These are phyloP conservation scores for Heterocephalus glaber DNA, from an alignment of 2,113 vertebrate genomes.

Conservation along the genomic window DNA sequence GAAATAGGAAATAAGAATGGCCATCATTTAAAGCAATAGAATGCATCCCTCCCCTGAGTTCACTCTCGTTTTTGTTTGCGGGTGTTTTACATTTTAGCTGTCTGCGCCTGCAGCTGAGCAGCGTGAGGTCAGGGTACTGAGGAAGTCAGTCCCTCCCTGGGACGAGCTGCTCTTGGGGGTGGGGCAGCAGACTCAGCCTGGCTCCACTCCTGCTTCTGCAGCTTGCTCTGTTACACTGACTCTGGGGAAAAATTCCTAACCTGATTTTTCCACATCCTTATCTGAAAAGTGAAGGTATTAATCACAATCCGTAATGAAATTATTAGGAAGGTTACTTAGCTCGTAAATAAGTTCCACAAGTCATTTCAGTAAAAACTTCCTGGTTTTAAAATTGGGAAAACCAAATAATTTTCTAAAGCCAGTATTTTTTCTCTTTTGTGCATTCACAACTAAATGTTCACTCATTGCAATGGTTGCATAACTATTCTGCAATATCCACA, in stretches of 20 bases:
- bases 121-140: neutral
- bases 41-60: neutral
- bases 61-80: neutral
- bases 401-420: neutral
- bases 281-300: constrained; percentile 57
- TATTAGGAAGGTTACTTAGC: neutral
- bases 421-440: neutral
- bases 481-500: neutral
- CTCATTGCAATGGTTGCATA: neutral
- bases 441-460: neutral
- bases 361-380: constrained; percentile 40
- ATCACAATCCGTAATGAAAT: constrained; percentile 11
- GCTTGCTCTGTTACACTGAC: neutral
- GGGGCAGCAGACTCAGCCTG: neutral
- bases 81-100: neutral
- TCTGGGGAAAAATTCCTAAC: neutral
- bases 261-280: constrained; percentile 54
- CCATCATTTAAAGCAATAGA: neutral
- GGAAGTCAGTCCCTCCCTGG: neutral
- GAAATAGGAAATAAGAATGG: neutral
- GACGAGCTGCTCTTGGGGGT: neutral
- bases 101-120: neutral
- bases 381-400: constrained; percentile 47
- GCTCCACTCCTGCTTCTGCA: neutral
- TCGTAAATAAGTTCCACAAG: constrained; percentile 35